Conservation (phyloP, 2,797 vertebrate genomes). For the Muraenolepis orangiensis region DNA sequence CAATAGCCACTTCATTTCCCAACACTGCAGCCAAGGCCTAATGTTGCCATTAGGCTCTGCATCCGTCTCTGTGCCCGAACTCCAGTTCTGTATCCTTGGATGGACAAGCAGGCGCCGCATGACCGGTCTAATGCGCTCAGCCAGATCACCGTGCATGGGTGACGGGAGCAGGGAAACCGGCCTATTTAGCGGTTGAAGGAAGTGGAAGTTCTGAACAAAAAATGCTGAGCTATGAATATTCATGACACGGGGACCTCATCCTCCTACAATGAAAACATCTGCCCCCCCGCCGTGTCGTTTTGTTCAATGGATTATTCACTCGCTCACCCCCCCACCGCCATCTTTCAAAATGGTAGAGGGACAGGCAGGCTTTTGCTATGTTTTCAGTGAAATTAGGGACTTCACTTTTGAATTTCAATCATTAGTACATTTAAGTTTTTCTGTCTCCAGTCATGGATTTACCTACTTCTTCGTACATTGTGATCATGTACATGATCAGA, state of each 20-base stretch:
- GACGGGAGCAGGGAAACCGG: not conserved
- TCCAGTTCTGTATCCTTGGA: not conserved
- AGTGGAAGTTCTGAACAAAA: not conserved
- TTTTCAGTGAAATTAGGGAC: not conserved
- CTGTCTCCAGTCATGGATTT: too few species aligned
- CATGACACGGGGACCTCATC: not conserved
- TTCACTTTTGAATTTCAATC: not conserved
- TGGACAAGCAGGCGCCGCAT: not conserved
- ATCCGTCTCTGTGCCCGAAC: not conserved
- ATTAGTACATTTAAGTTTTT: not conserved
- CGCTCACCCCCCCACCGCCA: not conserved
- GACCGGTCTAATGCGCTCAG: not conserved
- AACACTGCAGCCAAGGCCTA: slow-evolving; percentile 19
- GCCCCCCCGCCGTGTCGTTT: not conserved
- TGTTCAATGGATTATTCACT: not conserved
- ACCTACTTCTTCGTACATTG: too few species aligned
- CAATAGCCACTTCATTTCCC: slow-evolving; percentile 18
- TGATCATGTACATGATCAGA: not conserved
- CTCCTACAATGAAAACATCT: not conserved
- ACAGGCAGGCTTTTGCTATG: not conserved
- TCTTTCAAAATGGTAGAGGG: not conserved
- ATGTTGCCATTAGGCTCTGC: slow-evolving; percentile 20
- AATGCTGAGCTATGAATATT: not conserved
- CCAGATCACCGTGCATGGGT: not conserved
- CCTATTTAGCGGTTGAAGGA: not conserved